Conservation (phyloP, 2,113 vertebrate genomes). For the Aegotheles bennettii region DNA sequence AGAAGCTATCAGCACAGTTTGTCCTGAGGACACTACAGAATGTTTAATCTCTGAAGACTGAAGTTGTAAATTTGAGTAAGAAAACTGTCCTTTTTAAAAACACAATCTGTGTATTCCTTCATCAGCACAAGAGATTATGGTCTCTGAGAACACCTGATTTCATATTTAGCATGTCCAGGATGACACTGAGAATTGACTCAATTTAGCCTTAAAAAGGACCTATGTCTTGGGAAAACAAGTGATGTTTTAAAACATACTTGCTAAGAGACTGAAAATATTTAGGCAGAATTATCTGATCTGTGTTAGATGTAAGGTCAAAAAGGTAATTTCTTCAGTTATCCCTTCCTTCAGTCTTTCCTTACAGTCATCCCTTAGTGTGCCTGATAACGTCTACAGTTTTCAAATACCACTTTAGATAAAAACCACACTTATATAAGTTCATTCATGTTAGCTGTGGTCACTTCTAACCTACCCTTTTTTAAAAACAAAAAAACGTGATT, state of each 20-base stretch:
- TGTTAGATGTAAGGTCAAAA: neutral
- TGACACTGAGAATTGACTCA: neutral
- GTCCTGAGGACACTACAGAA: neutral
- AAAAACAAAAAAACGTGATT: neutral
- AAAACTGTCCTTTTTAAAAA: neutral
- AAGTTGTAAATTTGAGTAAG: neutral
- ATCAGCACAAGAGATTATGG: neutral
- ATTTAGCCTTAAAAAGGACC: neutral
- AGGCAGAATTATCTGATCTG: neutral
- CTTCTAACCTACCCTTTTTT: neutral
- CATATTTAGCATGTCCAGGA: neutral
- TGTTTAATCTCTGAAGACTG: neutral
- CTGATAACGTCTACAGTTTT: neutral
- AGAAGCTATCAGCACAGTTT: neutral
- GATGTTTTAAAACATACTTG: neutral
- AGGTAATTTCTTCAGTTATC: neutral
- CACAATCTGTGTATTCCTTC: neutral
- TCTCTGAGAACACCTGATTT: neutral
- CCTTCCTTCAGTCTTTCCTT: neutral
- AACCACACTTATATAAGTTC: neutral
- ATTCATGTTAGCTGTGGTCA: neutral
- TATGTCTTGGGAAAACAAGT: neutral
- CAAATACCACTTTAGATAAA: neutral
- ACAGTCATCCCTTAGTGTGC: neutral
- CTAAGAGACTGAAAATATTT: neutral